A percentile compares a stretch with the other conserved stretches of the same genome.
These are phyloP conservation scores for Cylindroiulus punctatus DNA, from an alignment of 2,888 invertebrate genomes.

Conservation along the genomic window DNA sequence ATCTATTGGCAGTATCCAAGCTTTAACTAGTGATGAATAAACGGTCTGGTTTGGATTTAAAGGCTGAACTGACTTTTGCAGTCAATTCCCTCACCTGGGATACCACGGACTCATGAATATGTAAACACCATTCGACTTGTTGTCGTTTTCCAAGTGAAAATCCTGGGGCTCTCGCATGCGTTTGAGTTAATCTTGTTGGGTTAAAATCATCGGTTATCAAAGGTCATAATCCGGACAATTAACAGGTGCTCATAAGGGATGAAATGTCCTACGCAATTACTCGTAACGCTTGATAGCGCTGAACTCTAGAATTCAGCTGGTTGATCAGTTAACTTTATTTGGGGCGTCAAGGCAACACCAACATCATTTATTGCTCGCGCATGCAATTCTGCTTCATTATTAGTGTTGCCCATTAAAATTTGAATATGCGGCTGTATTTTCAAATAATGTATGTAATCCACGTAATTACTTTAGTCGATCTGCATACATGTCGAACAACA, in stretches of 20 bases:
- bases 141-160: conserved; percentile 5
- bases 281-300: not conserved
- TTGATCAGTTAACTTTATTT: not conserved
- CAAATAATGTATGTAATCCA: not conserved
- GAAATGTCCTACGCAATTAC: not conserved
- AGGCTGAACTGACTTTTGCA: not conserved
- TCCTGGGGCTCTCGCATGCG: not conserved
- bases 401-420: not conserved
- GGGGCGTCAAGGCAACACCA: not conserved
- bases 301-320: not conserved
- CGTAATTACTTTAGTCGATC: not conserved
- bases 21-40: not conserved
- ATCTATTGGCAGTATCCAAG: not conserved
- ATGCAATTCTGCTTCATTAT: not conserved
- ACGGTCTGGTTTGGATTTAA: not conserved
- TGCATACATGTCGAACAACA: not conserved
- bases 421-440: not conserved
- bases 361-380: not conserved
- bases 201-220: conserved; percentile 14
- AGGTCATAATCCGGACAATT: not conserved
- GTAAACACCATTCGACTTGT: not conserved
- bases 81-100: not conserved
- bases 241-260: not conserved
- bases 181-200: not conserved
- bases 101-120: not conserved